Percentiles rank a stretch among this genome's conserved stretches.
Evolutionary conservation across 2,797 vertebrate species (phyloP).

Genomic region (Crax fasciolata): DNA sequence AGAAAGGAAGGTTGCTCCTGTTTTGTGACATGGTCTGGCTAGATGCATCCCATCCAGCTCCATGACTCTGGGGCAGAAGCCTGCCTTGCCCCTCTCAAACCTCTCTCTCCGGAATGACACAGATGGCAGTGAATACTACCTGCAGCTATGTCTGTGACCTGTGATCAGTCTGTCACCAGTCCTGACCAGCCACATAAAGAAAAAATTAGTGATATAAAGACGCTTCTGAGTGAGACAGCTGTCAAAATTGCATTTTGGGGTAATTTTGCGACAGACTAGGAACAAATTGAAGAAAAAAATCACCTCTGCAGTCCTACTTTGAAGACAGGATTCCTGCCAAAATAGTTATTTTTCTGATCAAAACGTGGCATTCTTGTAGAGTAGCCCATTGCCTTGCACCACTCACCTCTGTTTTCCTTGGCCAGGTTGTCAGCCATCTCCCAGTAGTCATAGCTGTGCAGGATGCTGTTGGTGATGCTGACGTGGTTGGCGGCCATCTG

Average conservation of each 20-base stretch:
- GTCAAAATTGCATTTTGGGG: not conserved
- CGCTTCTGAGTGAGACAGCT: not conserved
- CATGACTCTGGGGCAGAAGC: not conserved
- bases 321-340: not conserved
- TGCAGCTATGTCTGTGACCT: not conserved
- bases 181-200: not conserved
- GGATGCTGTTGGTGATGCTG: slow-evolving; percentile 98
- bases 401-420: slow-evolving; percentile 95
- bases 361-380: not conserved
- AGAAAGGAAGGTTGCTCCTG: not conserved
- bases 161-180: not conserved
- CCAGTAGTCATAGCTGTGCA: slow-evolving; percentile 99
- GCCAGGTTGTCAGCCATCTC: slow-evolving; percentile 97
- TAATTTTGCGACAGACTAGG: not conserved
- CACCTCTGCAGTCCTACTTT: not conserved
- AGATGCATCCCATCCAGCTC: not conserved
- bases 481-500: slow-evolving; percentile 99
- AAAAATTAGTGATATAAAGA: not conserved
- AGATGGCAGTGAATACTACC: not conserved
- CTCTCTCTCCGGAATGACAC: not conserved
- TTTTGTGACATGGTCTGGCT: not conserved
- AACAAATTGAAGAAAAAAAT: not conserved
- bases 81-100: not conserved
- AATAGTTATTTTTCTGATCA: not conserved
- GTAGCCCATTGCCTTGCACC: not conserved